Base-by-base conservation (phyloP, 2,888 invertebrate species). In the Eilema sororculum region DNA sequence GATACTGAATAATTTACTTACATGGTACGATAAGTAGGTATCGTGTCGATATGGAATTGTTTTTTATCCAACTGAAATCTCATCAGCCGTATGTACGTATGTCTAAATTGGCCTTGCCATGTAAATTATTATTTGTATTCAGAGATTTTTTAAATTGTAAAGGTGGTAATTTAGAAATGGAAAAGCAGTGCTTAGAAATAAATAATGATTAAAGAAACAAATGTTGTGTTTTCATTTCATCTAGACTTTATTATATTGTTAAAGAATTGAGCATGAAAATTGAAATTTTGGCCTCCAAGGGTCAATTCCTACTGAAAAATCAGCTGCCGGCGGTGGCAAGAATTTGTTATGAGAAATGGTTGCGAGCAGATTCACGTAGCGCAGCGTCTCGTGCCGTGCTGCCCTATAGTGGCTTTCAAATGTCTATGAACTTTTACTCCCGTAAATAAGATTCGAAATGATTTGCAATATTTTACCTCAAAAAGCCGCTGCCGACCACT, bases 181-280 rank as follows among this genome's bases (percentile, higher is more conserved):
- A 86, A 89, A 91, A 90, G 84, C 90, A 92, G 90, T 93, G 93
- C 93, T 93, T 94, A 93, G 93, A 91, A 89, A 92, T 92, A 92
- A 85, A 89, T 87, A 70, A 88, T 86, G 79, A 86, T 71, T 78
- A 76, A 79, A 81, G 67, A 76, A 76, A 81, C 74, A 65, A 68
- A 33, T 28, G 61, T 68, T 33, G 24, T 59, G 78, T 71, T 76
- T 80, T 79, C 79, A 46, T 78, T 80, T 73, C 46, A 8, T 4
- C 10, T 59, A 22, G 3, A 13, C 12, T 25, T 25, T 9, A 12
- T n/a, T 62, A 24, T 37, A 24, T 16, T 41, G 12, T 68, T 30
- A n/a, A 37, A 65, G 61, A 41, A 41, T 5, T 28, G 28, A 28
- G 28, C 28, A 28, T 1, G 2, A 37, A 37, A 41, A 16, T 9